phyloP scores from a whole-genome alignment of 2,113 vertebrate genomes.

The Aspidoscelis tigris region DNA sequence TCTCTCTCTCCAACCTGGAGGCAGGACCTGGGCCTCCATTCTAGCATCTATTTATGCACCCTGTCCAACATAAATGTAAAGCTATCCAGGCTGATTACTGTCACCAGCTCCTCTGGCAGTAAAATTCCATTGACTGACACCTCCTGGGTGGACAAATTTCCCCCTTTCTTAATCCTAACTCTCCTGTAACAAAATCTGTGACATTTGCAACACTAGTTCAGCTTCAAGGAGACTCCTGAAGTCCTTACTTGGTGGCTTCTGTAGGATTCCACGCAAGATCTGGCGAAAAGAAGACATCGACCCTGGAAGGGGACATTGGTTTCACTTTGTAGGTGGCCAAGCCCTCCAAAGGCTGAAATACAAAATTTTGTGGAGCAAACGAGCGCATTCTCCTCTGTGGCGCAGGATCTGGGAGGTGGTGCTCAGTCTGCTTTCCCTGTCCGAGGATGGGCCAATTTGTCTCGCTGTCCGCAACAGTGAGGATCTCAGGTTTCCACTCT shows the following conservation, averaged over 20 bases:
- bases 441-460: slow-evolving; percentile 38
- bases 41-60: too few relatives aligned
- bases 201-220: neutral
- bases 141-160: too few relatives aligned
- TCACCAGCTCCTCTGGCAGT: too few relatives aligned
- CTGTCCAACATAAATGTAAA: too few relatives aligned
- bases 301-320: slow-evolving; percentile 84
- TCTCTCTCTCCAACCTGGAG: too few relatives aligned
- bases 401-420: neutral
- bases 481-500: slow-evolving; percentile 39
- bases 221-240: neutral
- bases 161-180: too few relatives aligned
- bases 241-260: slow-evolving; percentile 66
- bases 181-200: too few relatives aligned
- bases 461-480: neutral
- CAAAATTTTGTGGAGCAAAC: slow-evolving; percentile 89
- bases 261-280: slow-evolving; percentile 71
- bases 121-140: too few relatives aligned
- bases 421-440: slow-evolving; percentile 31
- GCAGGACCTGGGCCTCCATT: too few relatives aligned
- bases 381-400: slow-evolving; percentile 71
- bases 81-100: too few relatives aligned
- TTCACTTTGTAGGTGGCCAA: slow-evolving; percentile 79
- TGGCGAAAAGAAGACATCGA: slow-evolving; percentile 81
- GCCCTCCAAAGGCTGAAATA: slow-evolving; percentile 86